Base-by-base conservation (phyloP, 2,113 vertebrate genomes). In the Cacatua alba region DNA sequence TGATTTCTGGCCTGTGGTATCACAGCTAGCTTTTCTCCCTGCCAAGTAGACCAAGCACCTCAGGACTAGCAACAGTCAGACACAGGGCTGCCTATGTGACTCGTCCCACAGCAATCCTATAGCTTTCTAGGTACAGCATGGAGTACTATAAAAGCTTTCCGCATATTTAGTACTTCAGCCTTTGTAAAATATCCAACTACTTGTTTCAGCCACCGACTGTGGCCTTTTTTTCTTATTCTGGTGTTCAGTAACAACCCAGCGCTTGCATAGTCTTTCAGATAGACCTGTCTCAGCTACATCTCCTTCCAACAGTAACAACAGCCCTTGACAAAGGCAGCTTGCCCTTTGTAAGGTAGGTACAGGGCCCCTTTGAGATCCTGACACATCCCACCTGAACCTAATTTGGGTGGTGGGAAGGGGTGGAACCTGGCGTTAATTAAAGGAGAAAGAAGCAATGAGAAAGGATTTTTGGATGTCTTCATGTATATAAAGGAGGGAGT, bases 11-110 rank as follows among this genome's bases (percentile, higher is more conserved):
- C 88, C 72, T 86, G 60, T 71, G 60, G 76, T 90, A 86, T 85
- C 71, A 83, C 79, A 90, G 37, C 31, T 77, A n/a, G 60, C 53
- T 93, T 76, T 93, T 74, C 64, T 86, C 33, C 46, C 64, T 92
- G 94, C 72, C 77, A 92, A 62, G 77, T 10, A 80, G 65, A 94
- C 60, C 49, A 70, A 91, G 65, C 52, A 92, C 89, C 84, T 95
- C 93, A 89, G 91, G 52, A 84, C 81, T 60, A 95, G 83, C 60
- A 95, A 69, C 81, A 92, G 86, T 89, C 86, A 96, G 93, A 64
- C 51, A n/a, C 64, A 59, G 86, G 52, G 62, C 68, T 94, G 82
- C 79, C 31, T 83, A 62, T 62, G 68, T 90, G 65, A 84, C 55
- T 95, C 1, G 2, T 91, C 60, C 77, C 41, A 55, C 72, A 82